Conservation (phyloP, 2,113 vertebrate genomes). For the Puffinus mauretanicus region DNA sequence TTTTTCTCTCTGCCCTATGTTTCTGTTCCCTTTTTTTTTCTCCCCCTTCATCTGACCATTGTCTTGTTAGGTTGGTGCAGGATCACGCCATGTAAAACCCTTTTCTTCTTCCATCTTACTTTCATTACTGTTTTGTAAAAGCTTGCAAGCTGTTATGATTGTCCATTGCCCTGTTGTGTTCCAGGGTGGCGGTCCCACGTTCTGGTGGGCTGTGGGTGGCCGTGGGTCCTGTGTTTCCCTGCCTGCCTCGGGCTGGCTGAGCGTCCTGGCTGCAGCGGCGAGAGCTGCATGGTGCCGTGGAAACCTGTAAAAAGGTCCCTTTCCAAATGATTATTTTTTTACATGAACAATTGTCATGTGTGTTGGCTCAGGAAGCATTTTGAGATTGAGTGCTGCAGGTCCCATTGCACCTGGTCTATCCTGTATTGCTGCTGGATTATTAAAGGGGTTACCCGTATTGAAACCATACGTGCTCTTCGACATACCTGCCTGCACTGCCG, state of each 20-base stretch:
- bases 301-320: neutral
- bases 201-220: neutral
- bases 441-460: fast-evolving
- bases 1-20: constrained; percentile 1
- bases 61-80: neutral
- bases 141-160: neutral
- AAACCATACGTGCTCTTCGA: fast-evolving
- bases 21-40: neutral
- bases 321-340: neutral
- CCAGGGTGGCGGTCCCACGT: neutral
- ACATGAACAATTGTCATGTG: fast-evolving
- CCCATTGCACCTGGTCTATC: neutral
- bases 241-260: neutral
- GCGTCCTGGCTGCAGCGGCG: fast-evolving
- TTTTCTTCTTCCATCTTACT: neutral
- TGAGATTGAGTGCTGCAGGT: neutral
- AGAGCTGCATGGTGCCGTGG: neutral
- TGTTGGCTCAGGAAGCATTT: neutral
- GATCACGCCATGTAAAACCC: neutral
- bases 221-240: neutral
- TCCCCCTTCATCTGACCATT: neutral
- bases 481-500: neutral
- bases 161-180: neutral
- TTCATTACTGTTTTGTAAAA: neutral
- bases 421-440: neutral